Evolutionary conservation across 1,140 invertebrate genomes (phyloP), one percentile per base, ranked within the genome.

Genomic region (Leptinotarsa texana): DNA sequence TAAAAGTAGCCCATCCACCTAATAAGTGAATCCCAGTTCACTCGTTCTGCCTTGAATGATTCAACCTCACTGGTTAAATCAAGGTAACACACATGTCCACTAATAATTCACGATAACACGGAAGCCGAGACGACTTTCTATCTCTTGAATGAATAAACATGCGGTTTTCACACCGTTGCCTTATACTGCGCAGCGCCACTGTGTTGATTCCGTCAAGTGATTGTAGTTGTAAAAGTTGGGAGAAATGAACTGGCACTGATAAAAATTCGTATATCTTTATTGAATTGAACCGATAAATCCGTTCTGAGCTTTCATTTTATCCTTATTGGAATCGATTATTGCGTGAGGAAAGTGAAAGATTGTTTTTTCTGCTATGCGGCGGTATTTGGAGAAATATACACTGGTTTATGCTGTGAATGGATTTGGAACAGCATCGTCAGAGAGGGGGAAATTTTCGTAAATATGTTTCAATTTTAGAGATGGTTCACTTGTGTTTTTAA

Each of bases 91-190:
- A 57, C 51, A 57, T 57, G 51, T 57, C 51, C 51, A 57, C 51
- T 57, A 57, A 57, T 57, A 57, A 57, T 57, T 57, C 51, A 57
- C 15, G 51, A 57, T 57, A 57, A 57, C 51, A 17, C 51, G 51
- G n/a, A 18, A 57, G 15, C 51, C 51, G 17, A 18, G 51, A 15
- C 51, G 51, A 17, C 51, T 57, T 57, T 57, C 51, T 57, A 57
- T 57, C 17, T 57, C 51, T 57, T 57, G 51, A 57, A 57, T 57
- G 51, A 57, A 57, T 57, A 57, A 57, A 57, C 51, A n/a, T 57
- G 51, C 51, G 51, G 51, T 57, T 57, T 57, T 57, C 51, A 57
- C 51, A 57, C 51, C 51, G 51, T 42, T 42, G 33, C 33, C 8
- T 42, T 11, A 3, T 42, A 3, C 33, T 8, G 33, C 33, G 8